Percentiles rank a stretch among this genome's conserved stretches.
Evolutionary conservation across 2,797 vertebrate species (phyloP).

Genomic region (Scarus forsteni): DNA sequence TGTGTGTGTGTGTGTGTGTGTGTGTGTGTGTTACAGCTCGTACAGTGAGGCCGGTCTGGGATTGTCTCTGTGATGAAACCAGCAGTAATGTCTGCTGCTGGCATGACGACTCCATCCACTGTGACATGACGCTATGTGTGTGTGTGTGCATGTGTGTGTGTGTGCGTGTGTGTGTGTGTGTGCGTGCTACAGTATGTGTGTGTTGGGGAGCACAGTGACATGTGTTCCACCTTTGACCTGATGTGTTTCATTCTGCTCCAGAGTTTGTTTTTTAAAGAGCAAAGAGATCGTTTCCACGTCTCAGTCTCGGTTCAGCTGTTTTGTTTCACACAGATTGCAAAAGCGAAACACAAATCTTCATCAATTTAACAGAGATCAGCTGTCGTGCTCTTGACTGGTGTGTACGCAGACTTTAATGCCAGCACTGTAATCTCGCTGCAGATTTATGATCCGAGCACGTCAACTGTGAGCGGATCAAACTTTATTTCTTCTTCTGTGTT

Average conservation of each 20-base stretch:
- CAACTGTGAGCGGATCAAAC: too few species aligned
- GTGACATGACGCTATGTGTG: constrained; percentile 49
- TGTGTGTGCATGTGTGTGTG: constrained; percentile 15
- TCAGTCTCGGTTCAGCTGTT: constrained; percentile 1
- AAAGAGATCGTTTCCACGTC: background rate
- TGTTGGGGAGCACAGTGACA: background rate
- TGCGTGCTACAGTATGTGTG: constrained; percentile 6
- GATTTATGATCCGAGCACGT: too few species aligned
- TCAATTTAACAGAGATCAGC: background rate
- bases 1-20: constrained; percentile 32
- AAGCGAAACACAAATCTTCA: background rate
- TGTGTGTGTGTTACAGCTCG: constrained; percentile 32
- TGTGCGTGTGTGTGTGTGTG: constrained; percentile 3
- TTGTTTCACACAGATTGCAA: background rate
- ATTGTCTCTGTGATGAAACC: constrained; percentile 84
- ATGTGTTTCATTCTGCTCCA: too few species aligned
- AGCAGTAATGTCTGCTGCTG: constrained; percentile 78
- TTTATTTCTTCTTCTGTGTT: too few species aligned
- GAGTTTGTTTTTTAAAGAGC: background rate
- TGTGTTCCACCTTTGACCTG: constrained; percentile 47
- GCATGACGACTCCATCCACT: constrained; percentile 79
- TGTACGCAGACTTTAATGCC: background rate
- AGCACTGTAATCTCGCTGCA: too few species aligned
- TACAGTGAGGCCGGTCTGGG: constrained; percentile 65
- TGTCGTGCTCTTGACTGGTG: too few species aligned